These are phyloP conservation scores for Phytoseiulus persimilis DNA, from an alignment of 2,888 invertebrate genomes.

Conservation along the genomic window DNA sequence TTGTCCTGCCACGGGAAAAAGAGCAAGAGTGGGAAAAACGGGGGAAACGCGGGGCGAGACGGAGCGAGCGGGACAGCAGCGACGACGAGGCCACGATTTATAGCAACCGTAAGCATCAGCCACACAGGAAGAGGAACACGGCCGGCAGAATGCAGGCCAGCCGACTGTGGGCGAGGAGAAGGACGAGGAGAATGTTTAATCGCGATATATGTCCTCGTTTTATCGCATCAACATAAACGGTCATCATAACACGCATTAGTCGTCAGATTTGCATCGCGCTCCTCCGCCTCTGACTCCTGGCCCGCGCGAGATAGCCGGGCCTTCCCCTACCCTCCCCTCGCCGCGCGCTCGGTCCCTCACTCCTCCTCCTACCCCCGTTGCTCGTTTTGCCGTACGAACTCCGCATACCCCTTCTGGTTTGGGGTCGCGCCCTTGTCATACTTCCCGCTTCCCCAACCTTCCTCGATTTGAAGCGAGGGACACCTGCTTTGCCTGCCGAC, in stretches of 20 bases:
- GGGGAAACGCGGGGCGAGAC: neutral
- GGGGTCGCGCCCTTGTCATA: too few species aligned
- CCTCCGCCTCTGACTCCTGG: neutral
- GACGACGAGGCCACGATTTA: neutral
- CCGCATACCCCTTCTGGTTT: neutral
- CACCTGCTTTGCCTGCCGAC: too few species aligned
- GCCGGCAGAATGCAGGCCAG: neutral
- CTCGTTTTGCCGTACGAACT: neutral
- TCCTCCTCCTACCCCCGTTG: neutral
- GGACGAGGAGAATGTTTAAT: conserved; percentile 28
- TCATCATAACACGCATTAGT: conserved; percentile 26
- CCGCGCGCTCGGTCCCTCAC: neutral
- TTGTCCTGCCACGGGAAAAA: neutral
- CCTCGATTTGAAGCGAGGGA: too few species aligned
- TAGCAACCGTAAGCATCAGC: neutral
- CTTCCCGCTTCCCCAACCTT: too few species aligned
- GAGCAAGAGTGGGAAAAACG: neutral
- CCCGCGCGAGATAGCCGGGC: neutral
- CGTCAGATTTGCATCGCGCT: conserved; percentile 38
- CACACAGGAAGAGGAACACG: neutral
- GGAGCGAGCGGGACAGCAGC: neutral
- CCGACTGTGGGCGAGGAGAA: neutral
- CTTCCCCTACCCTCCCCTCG: neutral
- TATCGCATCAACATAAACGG: conserved; percentile 38
- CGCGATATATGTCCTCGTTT: conserved; percentile 34